Percentiles rank a stretch among this genome's conserved stretches.
Evolutionary conservation across 2,888 invertebrate species (phyloP).

Genomic region (Acrocyrtus sp.): DNA sequence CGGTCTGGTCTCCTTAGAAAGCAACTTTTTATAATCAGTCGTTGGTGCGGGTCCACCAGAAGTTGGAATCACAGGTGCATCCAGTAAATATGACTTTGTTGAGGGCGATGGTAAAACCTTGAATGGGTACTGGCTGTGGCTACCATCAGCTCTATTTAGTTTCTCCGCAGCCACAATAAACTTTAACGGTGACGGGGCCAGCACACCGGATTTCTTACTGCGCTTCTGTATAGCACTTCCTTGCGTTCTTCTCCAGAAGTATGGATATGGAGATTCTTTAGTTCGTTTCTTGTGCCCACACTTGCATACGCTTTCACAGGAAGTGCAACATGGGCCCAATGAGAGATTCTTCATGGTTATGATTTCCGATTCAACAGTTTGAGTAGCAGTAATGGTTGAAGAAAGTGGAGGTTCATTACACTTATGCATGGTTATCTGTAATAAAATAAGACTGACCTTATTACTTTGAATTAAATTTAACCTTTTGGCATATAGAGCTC

Average conservation of each 20-base stretch:
- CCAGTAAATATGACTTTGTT: no score
- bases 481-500: no score
- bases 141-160: no score
- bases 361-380: slow-evolving; percentile 28
- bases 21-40: neutral
- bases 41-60: neutral
- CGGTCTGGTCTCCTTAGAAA: neutral
- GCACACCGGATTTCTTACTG: slow-evolving; percentile 27
- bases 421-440: no score
- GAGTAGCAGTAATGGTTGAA: neutral
- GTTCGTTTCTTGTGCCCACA: slow-evolving; percentile 6
- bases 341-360: slow-evolving; percentile 42
- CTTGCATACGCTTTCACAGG: slow-evolving; percentile 14
- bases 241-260: slow-evolving; percentile 57
- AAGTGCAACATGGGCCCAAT: slow-evolving; percentile 29
- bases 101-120: no score
- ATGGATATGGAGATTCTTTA: slow-evolving; percentile 41
- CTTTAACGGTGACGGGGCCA: slow-evolving; percentile 49
- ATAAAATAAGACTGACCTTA: no score
- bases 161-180: slow-evolving; percentile 16
- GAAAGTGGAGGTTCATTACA: no score
- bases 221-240: slow-evolving; percentile 45
- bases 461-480: no score
- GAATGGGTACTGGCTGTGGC: no score
- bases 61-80: no score